These are phyloP conservation scores for Latheticus oryzae DNA, from an alignment of 2,888 invertebrate genomes.

Conservation along the genomic window DNA sequence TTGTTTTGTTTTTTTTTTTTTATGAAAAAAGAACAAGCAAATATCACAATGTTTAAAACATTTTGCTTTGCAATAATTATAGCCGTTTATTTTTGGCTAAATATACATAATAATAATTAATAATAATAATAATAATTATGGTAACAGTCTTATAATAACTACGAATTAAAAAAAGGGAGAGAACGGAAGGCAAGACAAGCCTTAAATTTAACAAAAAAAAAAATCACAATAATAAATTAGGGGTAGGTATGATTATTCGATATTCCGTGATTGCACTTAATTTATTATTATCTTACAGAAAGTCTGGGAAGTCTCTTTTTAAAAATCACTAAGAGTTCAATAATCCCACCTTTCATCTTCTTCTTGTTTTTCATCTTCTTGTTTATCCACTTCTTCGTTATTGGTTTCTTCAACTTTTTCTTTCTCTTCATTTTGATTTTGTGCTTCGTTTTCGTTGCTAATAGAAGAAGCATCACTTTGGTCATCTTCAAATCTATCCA, in stretches of 20 bases:
- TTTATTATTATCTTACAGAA: constrained; percentile 50
- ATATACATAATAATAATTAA: constrained; percentile 52
- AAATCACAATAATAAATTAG: constrained; percentile 63
- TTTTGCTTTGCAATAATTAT: constrained; percentile 60
- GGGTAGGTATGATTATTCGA: constrained; percentile 54
- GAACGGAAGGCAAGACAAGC: constrained; percentile 50
- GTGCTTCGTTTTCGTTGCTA: constrained; percentile 54
- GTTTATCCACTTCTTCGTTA: constrained; percentile 51
- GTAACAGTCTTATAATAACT: constrained; percentile 67
- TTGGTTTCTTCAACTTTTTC: constrained; percentile 53
- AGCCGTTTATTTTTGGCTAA: constrained; percentile 57
- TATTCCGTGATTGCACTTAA: constrained; percentile 61
- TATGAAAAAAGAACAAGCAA: constrained; percentile 56
- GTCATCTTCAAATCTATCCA: constrained; percentile 71
- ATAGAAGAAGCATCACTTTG: constrained; percentile 67
- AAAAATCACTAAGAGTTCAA: constrained; percentile 53
- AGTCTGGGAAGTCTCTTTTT: constrained; percentile 33
- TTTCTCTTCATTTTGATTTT: constrained; percentile 48
- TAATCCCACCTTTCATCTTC: constrained; percentile 76
- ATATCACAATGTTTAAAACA: constrained; percentile 67
- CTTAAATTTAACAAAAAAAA: constrained; percentile 51
- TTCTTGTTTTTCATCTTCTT: constrained; percentile 66
- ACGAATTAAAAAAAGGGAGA: constrained; percentile 52
- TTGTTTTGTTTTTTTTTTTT: constrained; percentile 24
- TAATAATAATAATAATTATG: constrained; percentile 64